A percentile compares a stretch with the other conserved stretches of the same genome.
Evolutionary conservation across 2,113 vertebrate genomes (phyloP).

Genomic region (Macroglossus sobrinus): DNA sequence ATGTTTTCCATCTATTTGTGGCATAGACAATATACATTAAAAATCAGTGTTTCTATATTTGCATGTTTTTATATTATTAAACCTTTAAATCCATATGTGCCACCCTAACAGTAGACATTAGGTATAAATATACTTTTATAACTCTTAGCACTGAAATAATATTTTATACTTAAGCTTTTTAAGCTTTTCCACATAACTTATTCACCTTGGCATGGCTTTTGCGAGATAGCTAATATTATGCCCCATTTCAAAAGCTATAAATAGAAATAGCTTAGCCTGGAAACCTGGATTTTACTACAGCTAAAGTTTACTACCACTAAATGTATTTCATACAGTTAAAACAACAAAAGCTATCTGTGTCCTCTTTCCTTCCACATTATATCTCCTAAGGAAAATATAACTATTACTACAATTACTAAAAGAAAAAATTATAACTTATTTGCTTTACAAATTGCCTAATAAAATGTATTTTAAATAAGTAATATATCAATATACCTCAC

Average conservation of each 20-base stretch:
- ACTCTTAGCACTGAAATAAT: constrained; percentile 13
- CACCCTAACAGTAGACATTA: neutral
- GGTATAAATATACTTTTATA: constrained; percentile 4
- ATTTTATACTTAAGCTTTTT: constrained; percentile 33
- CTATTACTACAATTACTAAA: neutral
- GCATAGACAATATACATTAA: neutral
- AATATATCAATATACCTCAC: neutral
- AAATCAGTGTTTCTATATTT: neutral
- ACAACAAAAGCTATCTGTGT: neutral
- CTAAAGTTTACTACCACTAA: constrained; percentile 30
- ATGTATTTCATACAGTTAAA: constrained; percentile 18
- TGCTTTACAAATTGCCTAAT: neutral
- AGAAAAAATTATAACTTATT: neutral
- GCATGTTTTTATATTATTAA: neutral
- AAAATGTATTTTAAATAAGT: constrained; percentile 14
- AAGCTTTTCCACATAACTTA: constrained; percentile 31
- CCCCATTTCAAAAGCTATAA: constrained; percentile 52
- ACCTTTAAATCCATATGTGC: neutral
- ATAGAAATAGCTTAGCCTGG: constrained; percentile 58
- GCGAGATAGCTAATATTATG: constrained; percentile 42
- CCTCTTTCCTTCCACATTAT: neutral
- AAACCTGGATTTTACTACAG: constrained; percentile 62
- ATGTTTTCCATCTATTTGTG: neutral
- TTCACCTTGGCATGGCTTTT: constrained; percentile 53
- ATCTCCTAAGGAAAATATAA: neutral